Percentiles rank a stretch among this genome's conserved stretches.
These are phyloP conservation scores for Sinocyclocheilus rhinocerous DNA, from an alignment of 2,113 vertebrate genomes.

Conservation along the genomic window DNA sequence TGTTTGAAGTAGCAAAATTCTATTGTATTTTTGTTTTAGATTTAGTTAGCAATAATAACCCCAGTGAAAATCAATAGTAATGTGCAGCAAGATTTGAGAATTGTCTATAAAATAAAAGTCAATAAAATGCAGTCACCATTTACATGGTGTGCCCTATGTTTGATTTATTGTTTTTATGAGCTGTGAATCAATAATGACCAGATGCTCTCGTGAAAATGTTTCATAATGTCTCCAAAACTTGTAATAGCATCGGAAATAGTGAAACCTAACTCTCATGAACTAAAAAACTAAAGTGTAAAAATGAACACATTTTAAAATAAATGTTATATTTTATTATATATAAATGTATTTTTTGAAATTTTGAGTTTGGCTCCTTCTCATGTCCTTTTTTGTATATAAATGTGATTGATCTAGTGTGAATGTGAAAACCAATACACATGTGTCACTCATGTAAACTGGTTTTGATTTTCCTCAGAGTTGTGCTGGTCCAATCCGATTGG, in stretches of 20 bases:
- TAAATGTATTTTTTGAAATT: no score
- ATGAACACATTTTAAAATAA: neutral
- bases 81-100: neutral
- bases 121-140: neutral
- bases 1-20: neutral
- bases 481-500: constrained; percentile 87
- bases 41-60: neutral
- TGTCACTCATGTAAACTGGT: neutral
- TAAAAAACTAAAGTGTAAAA: neutral
- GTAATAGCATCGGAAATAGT: neutral
- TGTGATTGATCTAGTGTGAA: no score
- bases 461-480: constrained; percentile 79
- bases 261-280: neutral
- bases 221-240: neutral
- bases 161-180: neutral
- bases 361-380: neutral
- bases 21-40: no score
- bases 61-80: neutral
- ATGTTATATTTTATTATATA: no score
- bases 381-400: no score
- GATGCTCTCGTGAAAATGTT: neutral
- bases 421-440: no score
- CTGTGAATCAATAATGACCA: neutral
- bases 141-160: neutral
- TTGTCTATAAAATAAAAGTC: neutral